Percentiles rank a stretch among this genome's conserved stretches.
Conservation (phyloP, 2,888 invertebrate genomes). For the Acronicta alni region DNA sequence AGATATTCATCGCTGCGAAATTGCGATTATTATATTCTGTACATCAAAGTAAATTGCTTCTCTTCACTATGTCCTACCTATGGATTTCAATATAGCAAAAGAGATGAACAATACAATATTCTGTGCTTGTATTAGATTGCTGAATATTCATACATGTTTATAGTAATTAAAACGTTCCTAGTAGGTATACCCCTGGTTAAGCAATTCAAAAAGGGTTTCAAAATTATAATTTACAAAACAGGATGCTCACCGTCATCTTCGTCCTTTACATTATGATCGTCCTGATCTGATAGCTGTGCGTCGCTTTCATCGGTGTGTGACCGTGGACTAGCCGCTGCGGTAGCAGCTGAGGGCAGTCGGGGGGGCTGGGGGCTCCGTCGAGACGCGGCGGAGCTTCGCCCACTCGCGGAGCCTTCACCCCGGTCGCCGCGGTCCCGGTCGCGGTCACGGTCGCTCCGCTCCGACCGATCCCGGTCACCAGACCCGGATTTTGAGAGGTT, state of each 20-base stretch:
- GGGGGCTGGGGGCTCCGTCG: slow-evolving; percentile 91
- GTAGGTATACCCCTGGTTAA: no score
- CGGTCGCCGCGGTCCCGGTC: slow-evolving; percentile 90
- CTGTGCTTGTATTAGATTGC: background rate
- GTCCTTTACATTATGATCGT: slow-evolving; percentile 95
- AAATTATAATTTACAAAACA: background rate
- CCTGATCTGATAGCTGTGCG: slow-evolving; percentile 96
- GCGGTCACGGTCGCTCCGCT: slow-evolving; percentile 90
- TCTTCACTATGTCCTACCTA: slow-evolving; percentile 29
- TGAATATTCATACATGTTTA: no score
- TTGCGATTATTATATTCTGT: slow-evolving; percentile 45
- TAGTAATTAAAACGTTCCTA: no score
- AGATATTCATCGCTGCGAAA: slow-evolving; percentile 50
- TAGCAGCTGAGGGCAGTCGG: slow-evolving; percentile 85
- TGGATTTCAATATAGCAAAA: slow-evolving; percentile 45
- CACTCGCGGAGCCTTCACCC: slow-evolving; percentile 85
- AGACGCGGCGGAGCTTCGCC: slow-evolving; percentile 89
- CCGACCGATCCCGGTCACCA: slow-evolving; percentile 91
- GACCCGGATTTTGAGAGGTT: slow-evolving; percentile 97
- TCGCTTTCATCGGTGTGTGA: slow-evolving; percentile 95
- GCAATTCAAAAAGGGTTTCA: no score
- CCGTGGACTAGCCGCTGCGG: slow-evolving; percentile 90
- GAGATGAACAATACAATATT: slow-evolving; percentile 36
- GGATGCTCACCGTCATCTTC: slow-evolving; percentile 92
- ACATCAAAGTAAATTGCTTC: slow-evolving; percentile 43